A percentile compares a stretch with the other conserved stretches of the same genome.
phyloP scores from a whole-genome alignment of 1,140 invertebrate species.

The Littorina saxatilis region DNA sequence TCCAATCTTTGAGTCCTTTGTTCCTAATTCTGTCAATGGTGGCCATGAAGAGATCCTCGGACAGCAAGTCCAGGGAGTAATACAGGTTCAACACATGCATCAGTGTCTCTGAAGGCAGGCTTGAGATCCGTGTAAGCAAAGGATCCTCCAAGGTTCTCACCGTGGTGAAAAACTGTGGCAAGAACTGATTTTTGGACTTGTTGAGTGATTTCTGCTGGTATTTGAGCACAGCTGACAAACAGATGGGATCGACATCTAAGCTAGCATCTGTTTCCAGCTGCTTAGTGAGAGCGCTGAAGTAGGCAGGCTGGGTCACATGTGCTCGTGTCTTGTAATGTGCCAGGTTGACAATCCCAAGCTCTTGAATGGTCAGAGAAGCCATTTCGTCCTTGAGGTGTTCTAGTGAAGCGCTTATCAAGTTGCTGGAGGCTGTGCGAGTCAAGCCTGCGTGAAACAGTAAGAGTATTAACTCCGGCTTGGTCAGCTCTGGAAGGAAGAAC shows the following conservation, averaged over 20 bases:
- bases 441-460: constrained; percentile 19
- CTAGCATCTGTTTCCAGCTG: background rate
- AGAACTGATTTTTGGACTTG: background rate
- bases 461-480: constrained; percentile 16
- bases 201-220: constrained; percentile 25
- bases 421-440: background rate
- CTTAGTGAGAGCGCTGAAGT: constrained; percentile 5
- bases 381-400: background rate
- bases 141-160: constrained; percentile 1
- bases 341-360: constrained; percentile 26
- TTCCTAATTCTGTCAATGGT: constrained; percentile 9
- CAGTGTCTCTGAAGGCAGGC: background rate
- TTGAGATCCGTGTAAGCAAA: background rate
- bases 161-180: constrained; percentile 22
- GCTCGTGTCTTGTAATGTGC: constrained; percentile 33
- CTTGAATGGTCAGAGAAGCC: background rate
- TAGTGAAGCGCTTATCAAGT: background rate
- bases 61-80: constrained; percentile 9
- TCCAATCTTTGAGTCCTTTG: constrained; percentile 18
- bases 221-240: constrained; percentile 13
- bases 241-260: background rate
- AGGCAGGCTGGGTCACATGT: background rate
- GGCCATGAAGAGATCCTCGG: constrained; percentile 29
- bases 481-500: background rate
- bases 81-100: constrained; percentile 28